These are phyloP conservation scores for Coturnix japonica DNA, from an alignment of 2,113 vertebrate genomes.

Conservation along the genomic window DNA sequence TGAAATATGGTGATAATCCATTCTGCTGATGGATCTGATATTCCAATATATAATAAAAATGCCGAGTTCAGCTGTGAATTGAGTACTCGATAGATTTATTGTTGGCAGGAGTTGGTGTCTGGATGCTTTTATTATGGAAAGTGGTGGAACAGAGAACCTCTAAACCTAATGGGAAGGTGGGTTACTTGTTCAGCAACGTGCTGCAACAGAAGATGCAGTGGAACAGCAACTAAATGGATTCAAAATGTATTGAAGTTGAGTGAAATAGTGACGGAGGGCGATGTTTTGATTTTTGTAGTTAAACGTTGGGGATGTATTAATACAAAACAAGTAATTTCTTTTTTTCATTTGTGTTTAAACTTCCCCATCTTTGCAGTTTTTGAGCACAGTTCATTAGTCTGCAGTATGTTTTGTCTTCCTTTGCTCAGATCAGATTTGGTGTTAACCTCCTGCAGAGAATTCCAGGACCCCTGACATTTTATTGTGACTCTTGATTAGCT, in stretches of 20 bases:
- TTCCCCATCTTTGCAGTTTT: not conserved
- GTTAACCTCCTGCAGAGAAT: constrained; percentile 71
- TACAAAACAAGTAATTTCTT: not conserved
- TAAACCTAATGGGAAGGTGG: not conserved
- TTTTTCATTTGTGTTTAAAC: constrained; percentile 15
- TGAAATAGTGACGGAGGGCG: not conserved
- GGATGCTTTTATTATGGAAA: not conserved
- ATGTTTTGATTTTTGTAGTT: not conserved
- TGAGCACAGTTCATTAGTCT: constrained; percentile 29
- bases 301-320: not conserved
- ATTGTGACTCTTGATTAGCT: constrained; percentile 74
- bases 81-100: not conserved
- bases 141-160: not conserved
- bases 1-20: not conserved
- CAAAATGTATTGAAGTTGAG: not conserved
- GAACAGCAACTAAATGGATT: not conserved
- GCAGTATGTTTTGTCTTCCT: constrained; percentile 51
- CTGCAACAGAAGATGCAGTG: not conserved
- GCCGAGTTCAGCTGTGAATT: not conserved
- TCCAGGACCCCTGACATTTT: constrained; percentile 70
- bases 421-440: constrained; percentile 29
- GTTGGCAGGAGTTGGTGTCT: not conserved
- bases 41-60: not conserved
- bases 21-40: constrained; percentile 16
- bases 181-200: too few species aligned